These are phyloP conservation scores for Melikaiella ostensackeni DNA, from an alignment of 2,888 invertebrate species.

Conservation along the genomic window DNA sequence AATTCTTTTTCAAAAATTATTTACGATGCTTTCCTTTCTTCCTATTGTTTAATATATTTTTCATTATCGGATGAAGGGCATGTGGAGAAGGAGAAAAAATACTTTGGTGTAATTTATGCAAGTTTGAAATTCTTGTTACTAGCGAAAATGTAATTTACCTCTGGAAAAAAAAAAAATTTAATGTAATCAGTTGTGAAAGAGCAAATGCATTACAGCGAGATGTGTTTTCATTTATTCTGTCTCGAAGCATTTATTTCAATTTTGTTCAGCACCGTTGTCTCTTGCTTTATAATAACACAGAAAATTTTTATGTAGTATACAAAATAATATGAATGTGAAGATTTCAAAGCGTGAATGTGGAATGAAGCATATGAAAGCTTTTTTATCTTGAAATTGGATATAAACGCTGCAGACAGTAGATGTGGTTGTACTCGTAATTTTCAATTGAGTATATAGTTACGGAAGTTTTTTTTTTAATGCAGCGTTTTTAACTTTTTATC, in stretches of 20 bases:
- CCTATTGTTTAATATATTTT: background rate
- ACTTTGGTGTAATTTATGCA: background rate
- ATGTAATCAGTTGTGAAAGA: slow-evolving; percentile 1
- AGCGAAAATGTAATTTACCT: background rate
- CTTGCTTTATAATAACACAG: background rate
- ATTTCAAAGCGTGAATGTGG: background rate
- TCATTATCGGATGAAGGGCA: background rate
- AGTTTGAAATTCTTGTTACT: background rate
- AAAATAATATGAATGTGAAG: background rate
- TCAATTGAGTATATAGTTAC: too few species aligned
- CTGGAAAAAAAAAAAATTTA: background rate
- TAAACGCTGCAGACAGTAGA: too few species aligned
- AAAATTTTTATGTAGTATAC: background rate
- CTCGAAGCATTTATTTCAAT: slow-evolving; percentile 2
- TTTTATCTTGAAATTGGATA: background rate
- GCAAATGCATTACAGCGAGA: slow-evolving; percentile 11
- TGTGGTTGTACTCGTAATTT: background rate
- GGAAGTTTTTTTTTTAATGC: too few species aligned
- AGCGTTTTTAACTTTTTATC: too few species aligned
- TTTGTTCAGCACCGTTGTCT: background rate
- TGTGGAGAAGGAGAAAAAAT: background rate
- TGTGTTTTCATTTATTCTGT: slow-evolving; percentile 13
- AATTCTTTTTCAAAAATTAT: background rate
- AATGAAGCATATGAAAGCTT: background rate
- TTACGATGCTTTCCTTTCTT: background rate